These are phyloP conservation scores for Saccostrea echinata DNA, from an alignment of 1,140 invertebrate species.

Conservation along the genomic window DNA sequence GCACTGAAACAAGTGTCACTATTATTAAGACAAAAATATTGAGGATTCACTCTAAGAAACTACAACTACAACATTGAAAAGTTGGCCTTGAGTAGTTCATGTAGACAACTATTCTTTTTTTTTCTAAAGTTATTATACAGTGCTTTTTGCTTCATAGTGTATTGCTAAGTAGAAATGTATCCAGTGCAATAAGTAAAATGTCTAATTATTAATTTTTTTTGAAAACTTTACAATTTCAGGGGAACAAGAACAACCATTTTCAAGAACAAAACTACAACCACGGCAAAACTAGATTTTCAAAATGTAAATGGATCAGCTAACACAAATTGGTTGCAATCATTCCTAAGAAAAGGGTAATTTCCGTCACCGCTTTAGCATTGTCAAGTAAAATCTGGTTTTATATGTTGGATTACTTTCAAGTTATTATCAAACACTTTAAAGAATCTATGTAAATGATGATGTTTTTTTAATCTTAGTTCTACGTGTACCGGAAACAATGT, in stretches of 20 bases:
- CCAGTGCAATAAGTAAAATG: no score
- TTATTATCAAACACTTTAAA: background rate
- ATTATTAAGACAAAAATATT: background rate
- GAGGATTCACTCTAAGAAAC: no score
- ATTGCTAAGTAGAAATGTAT: no score
- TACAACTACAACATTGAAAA: no score
- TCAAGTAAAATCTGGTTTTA: background rate
- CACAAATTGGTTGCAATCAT: background rate
- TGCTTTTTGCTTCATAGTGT: no score
- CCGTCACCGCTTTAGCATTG: background rate
- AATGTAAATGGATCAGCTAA: background rate
- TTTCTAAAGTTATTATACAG: no score
- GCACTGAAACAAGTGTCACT: background rate
- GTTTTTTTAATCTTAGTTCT: background rate
- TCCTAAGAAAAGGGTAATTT: slow-evolving; percentile 41
- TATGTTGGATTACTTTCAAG: background rate
- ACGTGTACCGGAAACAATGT: slow-evolving; percentile 53
- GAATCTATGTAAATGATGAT: background rate
- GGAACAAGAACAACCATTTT: background rate
- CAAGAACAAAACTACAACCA: background rate
- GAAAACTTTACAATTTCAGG: background rate
- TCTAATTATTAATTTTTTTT: no score
- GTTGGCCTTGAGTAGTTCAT: no score
- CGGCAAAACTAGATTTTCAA: background rate
- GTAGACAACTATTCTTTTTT: no score